These are phyloP conservation scores for Sinosuthora webbiana DNA, from an alignment of 2,113 vertebrate genomes.

Conservation along the genomic window DNA sequence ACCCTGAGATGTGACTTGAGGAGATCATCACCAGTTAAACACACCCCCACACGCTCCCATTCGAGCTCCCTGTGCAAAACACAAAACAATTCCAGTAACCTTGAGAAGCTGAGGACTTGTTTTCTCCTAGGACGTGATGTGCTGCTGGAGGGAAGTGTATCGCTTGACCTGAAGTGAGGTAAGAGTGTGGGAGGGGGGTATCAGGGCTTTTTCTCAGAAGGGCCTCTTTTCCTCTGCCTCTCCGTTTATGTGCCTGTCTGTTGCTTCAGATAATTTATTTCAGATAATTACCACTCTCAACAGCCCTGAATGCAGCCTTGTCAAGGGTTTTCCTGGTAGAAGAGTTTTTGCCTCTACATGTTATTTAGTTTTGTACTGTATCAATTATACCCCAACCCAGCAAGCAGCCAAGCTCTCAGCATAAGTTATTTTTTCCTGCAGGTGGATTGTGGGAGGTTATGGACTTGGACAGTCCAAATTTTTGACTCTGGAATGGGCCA, in stretches of 20 bases:
- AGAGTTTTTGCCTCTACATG: background rate
- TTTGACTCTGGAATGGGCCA: background rate
- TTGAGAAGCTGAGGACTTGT: slow-evolving; percentile 17
- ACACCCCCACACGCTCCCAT: background rate
- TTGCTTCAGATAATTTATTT: background rate
- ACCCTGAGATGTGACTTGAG: background rate
- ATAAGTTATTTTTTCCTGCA: background rate
- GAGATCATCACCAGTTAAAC: background rate
- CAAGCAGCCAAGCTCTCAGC: background rate
- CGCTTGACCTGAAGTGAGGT: slow-evolving; percentile 15
- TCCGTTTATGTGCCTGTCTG: background rate
- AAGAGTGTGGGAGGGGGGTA: background rate
- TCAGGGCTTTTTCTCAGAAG: background rate
- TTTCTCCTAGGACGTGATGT: background rate
- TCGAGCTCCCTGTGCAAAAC: background rate
- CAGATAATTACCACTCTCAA: background rate
- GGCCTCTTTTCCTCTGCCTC: background rate
- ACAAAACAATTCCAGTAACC: background rate
- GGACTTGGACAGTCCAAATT: background rate
- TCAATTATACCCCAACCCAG: background rate
- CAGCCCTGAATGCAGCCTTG: background rate
- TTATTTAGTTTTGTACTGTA: background rate
- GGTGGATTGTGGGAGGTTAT: background rate
- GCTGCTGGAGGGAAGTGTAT: background rate
- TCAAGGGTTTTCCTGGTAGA: background rate